Percentiles rank a stretch among this genome's conserved stretches.
Conservation (phyloP, 2,888 invertebrate species). For the Drosophila melanosoma region DNA sequence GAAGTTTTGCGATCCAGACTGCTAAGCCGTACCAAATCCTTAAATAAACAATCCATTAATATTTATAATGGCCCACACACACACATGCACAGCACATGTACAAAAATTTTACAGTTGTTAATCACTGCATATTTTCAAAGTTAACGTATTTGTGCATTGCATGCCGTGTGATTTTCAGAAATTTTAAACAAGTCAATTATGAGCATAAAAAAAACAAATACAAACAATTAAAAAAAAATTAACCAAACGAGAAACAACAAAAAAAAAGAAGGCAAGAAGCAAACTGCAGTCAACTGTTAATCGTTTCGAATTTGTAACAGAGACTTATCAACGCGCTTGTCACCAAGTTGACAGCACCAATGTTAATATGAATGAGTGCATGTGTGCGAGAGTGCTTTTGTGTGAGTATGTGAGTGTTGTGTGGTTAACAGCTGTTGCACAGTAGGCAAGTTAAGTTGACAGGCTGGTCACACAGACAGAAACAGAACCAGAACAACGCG, state of each 20-base stretch:
- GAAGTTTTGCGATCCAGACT: not conserved
- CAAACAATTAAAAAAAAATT: conserved; percentile 10
- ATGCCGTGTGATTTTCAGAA: conserved; percentile 65
- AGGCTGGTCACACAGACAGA: conserved; percentile 50
- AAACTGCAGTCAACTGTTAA: conserved; percentile 24
- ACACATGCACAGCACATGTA: conserved; percentile 1
- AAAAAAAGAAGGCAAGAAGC: not conserved
- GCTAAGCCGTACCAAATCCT: conserved; percentile 54
- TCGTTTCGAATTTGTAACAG: conserved; percentile 15
- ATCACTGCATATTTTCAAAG: conserved; percentile 48
- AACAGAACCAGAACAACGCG: conserved; percentile 55
- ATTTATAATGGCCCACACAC: conserved; percentile 61
- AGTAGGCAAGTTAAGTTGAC: conserved; percentile 56
- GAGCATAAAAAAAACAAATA: conserved; percentile 41
- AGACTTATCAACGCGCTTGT: conserved; percentile 28
- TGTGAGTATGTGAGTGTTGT: not conserved
- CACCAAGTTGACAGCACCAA: conserved; percentile 37
- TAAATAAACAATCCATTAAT: conserved; percentile 68
- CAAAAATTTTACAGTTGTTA: conserved; percentile 53
- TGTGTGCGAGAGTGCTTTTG: not conserved
- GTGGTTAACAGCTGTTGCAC: conserved; percentile 34
- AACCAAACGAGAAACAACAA: not conserved
- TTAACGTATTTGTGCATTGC: conserved; percentile 54
- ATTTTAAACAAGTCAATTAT: conserved; percentile 78
- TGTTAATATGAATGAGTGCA: not conserved